Base-by-base conservation (phyloP, 2,113 vertebrate genomes). In the Caranx ignobilis region DNA sequence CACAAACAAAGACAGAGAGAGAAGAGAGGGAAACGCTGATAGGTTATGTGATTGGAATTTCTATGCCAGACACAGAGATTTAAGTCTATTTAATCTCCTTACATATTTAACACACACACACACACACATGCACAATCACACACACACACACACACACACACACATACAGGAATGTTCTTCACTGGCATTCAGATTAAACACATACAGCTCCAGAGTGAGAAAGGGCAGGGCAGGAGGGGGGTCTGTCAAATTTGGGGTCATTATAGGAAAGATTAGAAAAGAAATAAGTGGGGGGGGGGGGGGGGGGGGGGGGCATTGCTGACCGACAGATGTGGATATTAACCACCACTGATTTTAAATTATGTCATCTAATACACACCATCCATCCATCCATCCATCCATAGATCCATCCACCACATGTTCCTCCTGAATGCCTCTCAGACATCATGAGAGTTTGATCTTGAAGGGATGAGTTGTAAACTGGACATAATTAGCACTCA, bases 11-110 rank as follows among this genome's bases (percentile, higher is more conserved):
- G 83, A 87, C 71, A 73, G 61, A 50, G 48, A 32, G 67, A 57
- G 64, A 54, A 75, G 93, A 93, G 93, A 93, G 94, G 92, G 95
- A 94, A 94, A 87, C 89, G 92, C 93, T 88, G 91, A 93, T 91
- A 92, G 92, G 96, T 96, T 96, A 96, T 94, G 93, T 95, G 96
- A 95, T 96, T 95, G 94, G 95, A 96, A 95, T 96, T 94, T 95
- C 94, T 95, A 93, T 96, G 96, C 96, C 96, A 96, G 96, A 96
- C 93, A 93, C 95, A 92, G 92, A 93, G 95, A 95, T 95, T 96
- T 97, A 97, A 97, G 94, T 95, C 96, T 93, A 85, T 93, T 95
- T 97, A 97, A 97, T 97, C 97, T 97, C 93, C 96, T 96, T 96
- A 96, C 96, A 95, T 95, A 94, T 89, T 89, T 97, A 96, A 95